Evolutionary conservation across 2,888 invertebrate species (phyloP), one percentile per base, ranked within the genome.

Genomic region (Steromphala cineraria): DNA sequence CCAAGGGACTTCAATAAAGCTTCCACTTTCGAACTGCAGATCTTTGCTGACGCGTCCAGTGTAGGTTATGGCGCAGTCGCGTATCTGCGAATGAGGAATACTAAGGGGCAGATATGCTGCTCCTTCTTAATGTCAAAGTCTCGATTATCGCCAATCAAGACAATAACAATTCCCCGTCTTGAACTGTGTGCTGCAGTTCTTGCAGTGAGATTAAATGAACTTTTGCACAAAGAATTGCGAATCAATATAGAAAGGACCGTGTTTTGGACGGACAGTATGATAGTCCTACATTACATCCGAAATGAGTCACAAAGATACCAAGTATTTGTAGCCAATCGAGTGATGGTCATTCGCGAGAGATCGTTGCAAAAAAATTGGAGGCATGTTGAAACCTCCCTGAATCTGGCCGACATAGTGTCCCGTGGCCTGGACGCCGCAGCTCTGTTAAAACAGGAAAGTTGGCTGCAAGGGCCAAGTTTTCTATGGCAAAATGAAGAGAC

Each of bases 401-500:
- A 86, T 28, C 83, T 81, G 15, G 85, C 85, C 31, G 85, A 84
- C 52, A 17, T 53, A 17, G 81, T 81, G 7, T 85, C 84, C 4
- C 55, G 85, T 24, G 85, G 85, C n/a, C 31, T 80, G 2, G 71
- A 19, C 21, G 80, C 79, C 10, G 67, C 78, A 1, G 75, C 75
- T 13, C 46, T 85, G 52, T n/a, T 67, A 13, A 17, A 15, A 15
- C 56, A 28, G 7, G 28, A 53, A 17, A 31, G 67, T 13, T 85
- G 85, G 83, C 55, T 67, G 31, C 19, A 53, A 28, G 84, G 84
- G 52, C 85, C 84, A 24, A 79, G 78, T 19, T 83, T 85, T 52
- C 67, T 85, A 4, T 53, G 21, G n/a, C 46, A 67, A 19, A n/a
- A 46, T 28, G 62, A 67, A 1, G 15, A 10, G 46, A 53, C 55